Conservation (phyloP, 2,888 invertebrate genomes). For the Lithophane semibrunnea region DNA sequence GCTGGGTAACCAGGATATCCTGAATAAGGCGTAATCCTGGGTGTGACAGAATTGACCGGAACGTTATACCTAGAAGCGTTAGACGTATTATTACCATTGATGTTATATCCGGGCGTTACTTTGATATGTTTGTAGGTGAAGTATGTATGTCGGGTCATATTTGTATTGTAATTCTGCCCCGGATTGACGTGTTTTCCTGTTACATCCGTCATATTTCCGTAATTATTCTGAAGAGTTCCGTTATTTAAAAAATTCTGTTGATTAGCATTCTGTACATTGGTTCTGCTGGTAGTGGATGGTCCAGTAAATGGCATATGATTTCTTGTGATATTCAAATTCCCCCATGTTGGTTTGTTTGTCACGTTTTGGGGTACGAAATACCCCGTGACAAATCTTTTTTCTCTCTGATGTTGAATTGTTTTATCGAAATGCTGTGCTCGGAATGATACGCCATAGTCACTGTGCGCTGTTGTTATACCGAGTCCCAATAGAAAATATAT, state of each 20-base stretch:
- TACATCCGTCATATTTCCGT: not conserved
- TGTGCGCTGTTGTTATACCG: not conserved
- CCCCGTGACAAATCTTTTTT: conserved; percentile 6
- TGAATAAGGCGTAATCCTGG: conserved; percentile 2
- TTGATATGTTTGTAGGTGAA: not conserved
- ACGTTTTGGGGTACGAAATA: conserved; percentile 6
- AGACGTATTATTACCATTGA: not conserved
- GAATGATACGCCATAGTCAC: not conserved
- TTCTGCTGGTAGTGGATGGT: not conserved
- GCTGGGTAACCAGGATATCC: conserved; percentile 26
- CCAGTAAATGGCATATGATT: not conserved
- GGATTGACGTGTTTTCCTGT: not conserved
- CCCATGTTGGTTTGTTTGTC: not conserved
- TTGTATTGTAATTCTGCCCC: not conserved
- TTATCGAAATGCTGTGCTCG: conserved; percentile 23
- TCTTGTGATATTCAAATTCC: not conserved
- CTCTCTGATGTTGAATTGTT: conserved; percentile 3
- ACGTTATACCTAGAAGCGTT: conserved; percentile 1
- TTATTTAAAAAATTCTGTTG: not conserved
- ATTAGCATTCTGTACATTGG: not conserved
- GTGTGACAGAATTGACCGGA: conserved; percentile 12
- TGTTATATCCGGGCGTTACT: not conserved
- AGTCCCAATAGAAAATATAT: conserved; percentile 18
- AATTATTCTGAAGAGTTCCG: not conserved
- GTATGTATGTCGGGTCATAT: not conserved